phyloP scores from a whole-genome alignment of 2,113 vertebrate genomes.

The Bufo gargarizans region DNA sequence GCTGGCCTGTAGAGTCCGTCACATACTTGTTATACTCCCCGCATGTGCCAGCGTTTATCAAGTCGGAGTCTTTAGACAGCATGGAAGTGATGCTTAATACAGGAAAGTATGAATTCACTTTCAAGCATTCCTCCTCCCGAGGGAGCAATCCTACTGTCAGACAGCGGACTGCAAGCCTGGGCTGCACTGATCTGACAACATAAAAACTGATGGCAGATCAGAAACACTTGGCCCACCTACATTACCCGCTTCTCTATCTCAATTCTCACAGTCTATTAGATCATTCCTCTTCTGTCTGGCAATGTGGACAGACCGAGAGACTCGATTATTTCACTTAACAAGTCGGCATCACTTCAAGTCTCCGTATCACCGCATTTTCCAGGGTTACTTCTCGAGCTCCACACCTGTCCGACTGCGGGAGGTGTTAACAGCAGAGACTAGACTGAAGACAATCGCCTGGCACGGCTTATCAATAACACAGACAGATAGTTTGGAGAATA shows the following conservation, averaged over 20 bases:
- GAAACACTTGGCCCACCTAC: constrained; percentile 49
- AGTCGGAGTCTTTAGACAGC: constrained; percentile 19
- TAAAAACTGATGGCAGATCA: constrained; percentile 50
- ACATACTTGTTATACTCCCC: constrained; percentile 2
- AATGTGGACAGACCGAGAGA: not conserved
- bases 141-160: constrained; percentile 39
- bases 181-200: constrained; percentile 21
- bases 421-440: not conserved
- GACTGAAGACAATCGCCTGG: not conserved
- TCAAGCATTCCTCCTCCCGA: not conserved
- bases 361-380: constrained; percentile 13
- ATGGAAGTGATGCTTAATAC: constrained; percentile 23
- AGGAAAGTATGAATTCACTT: constrained; percentile 36
- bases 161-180: constrained; percentile 20
- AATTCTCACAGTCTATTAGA: constrained; percentile 26
- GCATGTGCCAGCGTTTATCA: constrained; percentile 35
- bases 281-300: constrained; percentile 27
- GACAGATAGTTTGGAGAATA: not conserved
- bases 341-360: constrained; percentile 20
- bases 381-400: constrained; percentile 5
- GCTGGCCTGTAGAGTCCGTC: constrained; percentile 4
- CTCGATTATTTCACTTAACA: constrained; percentile 35
- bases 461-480: not conserved
- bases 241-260: constrained; percentile 10
- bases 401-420: not conserved